Base-by-base conservation (phyloP, 1,140 invertebrate genomes). In the Fopius arisanus region DNA sequence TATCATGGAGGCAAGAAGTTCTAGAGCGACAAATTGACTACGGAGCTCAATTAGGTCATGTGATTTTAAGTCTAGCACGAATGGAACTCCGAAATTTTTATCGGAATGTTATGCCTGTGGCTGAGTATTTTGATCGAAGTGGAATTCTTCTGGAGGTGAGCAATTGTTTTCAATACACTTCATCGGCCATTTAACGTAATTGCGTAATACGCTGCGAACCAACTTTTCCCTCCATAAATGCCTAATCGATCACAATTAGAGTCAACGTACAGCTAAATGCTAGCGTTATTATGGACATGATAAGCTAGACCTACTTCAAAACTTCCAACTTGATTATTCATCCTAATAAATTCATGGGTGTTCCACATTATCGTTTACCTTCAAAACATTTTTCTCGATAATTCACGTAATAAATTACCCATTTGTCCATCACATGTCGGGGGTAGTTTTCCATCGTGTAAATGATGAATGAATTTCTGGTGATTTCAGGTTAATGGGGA, bases 71-170 rank as follows among this genome's bases (percentile, higher is more conserved):
- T 72, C 87, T 96, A 73, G 95, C 95, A 28, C 90, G 92, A 83
- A 95, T 96, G 93, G 95, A 97, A 86, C 90, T 96, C 7, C 91
- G 92, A 79, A 96, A 96, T 90, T 97, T 96, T 90, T 95, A 94
- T 81, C 93, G 92, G 82, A 94, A 94, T 82, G 95, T 96, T 21
- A 94, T 96, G 90, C 95, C 95, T 0, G 95, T 96, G 5, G 94
- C 94, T 0, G 95, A 96, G 82, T 96, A 95, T 85, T 96, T 95
- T 83, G 95, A 96, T 85, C 94, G 96, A 84, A 93, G 92, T 81
- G 93, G 93, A 80, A 93, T 96, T 90, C 89, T 96, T 16, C 88
- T 94, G 75, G 92, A 94, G 86, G 95, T 96, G 86, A 93, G 90
- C 90, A 69, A 28, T 31, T 70, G 10, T 48, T 12, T 72, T 28